Evolutionary conservation across 2,113 vertebrate species (phyloP).

Genomic region (Oenanthe oenanthe): DNA sequence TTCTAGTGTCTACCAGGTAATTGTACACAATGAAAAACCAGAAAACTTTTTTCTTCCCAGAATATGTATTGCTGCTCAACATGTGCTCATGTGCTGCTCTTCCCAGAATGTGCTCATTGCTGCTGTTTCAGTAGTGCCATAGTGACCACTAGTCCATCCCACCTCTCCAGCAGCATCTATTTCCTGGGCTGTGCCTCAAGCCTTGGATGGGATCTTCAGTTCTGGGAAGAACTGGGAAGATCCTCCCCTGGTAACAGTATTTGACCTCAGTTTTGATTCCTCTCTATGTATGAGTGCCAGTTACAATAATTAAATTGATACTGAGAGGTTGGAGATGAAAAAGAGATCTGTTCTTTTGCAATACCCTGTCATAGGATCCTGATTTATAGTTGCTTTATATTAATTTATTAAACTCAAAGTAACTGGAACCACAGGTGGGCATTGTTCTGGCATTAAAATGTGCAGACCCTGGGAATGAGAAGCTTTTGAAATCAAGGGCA

Average conservation of each 20-base stretch:
- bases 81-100: too few species aligned
- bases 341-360: neutral
- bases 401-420: neutral
- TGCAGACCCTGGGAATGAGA: neutral
- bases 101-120: rapidly evolving
- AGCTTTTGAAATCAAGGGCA: neutral
- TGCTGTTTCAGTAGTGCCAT: neutral
- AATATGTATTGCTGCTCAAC: rapidly evolving
- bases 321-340: neutral
- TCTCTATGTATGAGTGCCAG: neutral
- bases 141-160: neutral
- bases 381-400: neutral
- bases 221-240: neutral
- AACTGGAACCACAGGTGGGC: neutral
- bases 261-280: neutral
- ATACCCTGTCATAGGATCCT: neutral
- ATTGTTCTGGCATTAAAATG: neutral
- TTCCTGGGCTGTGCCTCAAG: neutral
- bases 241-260: neutral
- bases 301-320: neutral
- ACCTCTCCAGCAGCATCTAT: neutral
- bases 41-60: neutral
- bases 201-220: neutral
- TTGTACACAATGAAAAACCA: rapidly evolving
- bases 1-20: neutral